Conservation (phyloP, 2,113 vertebrate species). For the Perca flavescens region DNA sequence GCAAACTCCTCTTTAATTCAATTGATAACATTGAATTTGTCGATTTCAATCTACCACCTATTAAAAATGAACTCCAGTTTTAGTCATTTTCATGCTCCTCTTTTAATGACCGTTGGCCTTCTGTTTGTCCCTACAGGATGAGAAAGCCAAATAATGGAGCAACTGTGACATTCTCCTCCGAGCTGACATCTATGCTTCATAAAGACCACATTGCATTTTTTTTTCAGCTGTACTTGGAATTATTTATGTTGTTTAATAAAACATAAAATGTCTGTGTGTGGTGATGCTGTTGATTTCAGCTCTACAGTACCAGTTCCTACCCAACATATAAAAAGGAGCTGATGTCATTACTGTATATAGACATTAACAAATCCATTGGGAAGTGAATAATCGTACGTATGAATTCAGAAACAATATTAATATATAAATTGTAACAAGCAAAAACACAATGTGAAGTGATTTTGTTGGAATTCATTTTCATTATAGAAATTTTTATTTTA, state of each 20-base stretch:
- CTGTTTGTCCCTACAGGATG: slow-evolving; percentile 66
- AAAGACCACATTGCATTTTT: background rate
- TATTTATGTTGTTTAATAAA: slow-evolving; percentile 32
- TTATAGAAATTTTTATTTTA: background rate
- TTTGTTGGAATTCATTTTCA: background rate
- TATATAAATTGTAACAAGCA: background rate
- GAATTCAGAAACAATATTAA: background rate
- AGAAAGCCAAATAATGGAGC: slow-evolving; percentile 60
- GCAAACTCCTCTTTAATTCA: background rate
- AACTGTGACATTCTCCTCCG: background rate
- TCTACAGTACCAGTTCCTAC: too few relatives aligned
- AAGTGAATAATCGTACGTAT: background rate
- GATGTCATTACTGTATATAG: background rate
- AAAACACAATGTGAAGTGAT: background rate
- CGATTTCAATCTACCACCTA: background rate
- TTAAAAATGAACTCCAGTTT: background rate
- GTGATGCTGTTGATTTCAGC: background rate
- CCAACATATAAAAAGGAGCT: background rate
- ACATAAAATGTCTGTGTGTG: background rate
- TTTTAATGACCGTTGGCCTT: background rate
- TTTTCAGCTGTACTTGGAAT: background rate
- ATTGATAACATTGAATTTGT: background rate
- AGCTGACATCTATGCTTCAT: background rate
- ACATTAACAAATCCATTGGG: background rate
- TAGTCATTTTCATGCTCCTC: background rate